phyloP scores from a whole-genome alignment of 2,113 vertebrate species.

The Tringa solitaria region DNA sequence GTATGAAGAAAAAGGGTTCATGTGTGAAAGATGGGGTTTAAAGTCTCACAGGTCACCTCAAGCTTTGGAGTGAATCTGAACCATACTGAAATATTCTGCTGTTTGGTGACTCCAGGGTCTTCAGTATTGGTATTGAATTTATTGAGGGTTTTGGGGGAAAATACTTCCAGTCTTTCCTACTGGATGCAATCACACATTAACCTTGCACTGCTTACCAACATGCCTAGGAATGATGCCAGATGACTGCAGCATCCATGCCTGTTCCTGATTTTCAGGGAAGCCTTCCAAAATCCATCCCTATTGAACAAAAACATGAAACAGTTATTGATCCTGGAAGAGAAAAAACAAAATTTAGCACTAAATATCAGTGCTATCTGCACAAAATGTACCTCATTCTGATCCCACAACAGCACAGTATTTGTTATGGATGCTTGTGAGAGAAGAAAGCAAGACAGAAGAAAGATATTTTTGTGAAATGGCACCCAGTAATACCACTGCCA shows the following conservation, averaged over 20 bases:
- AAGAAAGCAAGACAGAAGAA: background rate
- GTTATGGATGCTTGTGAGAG: background rate
- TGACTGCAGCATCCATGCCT: conserved; percentile 83
- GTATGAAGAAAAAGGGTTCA: background rate
- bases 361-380: background rate
- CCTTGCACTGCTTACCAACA: conserved; percentile 76
- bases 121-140: background rate
- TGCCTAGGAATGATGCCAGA: conserved; percentile 83
- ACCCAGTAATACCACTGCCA: background rate
- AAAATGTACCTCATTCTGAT: background rate
- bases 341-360: background rate
- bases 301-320: conserved; percentile 30
- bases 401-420: background rate
- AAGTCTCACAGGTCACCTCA: background rate
- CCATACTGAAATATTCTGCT: background rate
- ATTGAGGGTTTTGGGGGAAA: background rate
- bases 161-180: background rate
- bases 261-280: conserved; percentile 81
- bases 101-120: background rate
- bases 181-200: background rate
- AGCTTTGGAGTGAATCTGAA: background rate
- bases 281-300: conserved; percentile 94
- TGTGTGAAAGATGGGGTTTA: background rate
- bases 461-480: background rate
- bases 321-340: background rate